These are phyloP conservation scores for Stictonetta naevosa DNA, from an alignment of 2,113 vertebrate genomes.

Conservation along the genomic window DNA sequence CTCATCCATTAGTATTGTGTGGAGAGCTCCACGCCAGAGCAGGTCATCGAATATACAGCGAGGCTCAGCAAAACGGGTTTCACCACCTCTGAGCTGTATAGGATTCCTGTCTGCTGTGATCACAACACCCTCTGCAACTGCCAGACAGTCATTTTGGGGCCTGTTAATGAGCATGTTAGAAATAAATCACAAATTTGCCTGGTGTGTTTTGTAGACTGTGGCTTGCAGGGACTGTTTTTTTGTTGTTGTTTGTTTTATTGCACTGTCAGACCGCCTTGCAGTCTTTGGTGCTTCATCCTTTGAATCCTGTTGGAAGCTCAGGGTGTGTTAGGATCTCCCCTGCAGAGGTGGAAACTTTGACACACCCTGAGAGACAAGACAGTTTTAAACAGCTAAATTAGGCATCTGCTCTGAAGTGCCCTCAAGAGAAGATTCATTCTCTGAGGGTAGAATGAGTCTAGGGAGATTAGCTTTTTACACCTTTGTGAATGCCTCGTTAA, in stretches of 20 bases:
- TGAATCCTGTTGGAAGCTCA: background rate
- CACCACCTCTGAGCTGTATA: background rate
- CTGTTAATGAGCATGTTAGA: background rate
- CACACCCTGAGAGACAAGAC: background rate
- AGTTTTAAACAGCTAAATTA: conserved; percentile 6
- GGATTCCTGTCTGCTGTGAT: background rate
- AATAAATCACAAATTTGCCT: background rate
- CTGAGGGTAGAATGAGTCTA: background rate
- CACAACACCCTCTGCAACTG: background rate
- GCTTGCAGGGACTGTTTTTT: background rate
- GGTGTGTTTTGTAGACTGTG: background rate
- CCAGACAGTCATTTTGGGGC: background rate
- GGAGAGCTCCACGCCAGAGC: background rate
- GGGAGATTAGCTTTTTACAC: conserved; percentile 27
- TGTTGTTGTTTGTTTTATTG: too few species aligned
- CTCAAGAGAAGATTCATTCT: conserved; percentile 41
- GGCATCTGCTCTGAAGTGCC: conserved; percentile 21
- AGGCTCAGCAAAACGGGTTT: background rate
- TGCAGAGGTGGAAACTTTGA: background rate
- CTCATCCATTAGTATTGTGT: conserved; percentile 12
- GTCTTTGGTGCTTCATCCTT: background rate
- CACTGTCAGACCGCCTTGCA: background rate
- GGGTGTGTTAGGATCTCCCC: background rate
- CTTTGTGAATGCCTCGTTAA: conserved; percentile 38
- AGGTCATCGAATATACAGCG: background rate